Percentiles rank a stretch among this genome's conserved stretches.
These are phyloP conservation scores for Gasterosteus aculeatus DNA, from an alignment of 2,113 vertebrate genomes.

Conservation along the genomic window DNA sequence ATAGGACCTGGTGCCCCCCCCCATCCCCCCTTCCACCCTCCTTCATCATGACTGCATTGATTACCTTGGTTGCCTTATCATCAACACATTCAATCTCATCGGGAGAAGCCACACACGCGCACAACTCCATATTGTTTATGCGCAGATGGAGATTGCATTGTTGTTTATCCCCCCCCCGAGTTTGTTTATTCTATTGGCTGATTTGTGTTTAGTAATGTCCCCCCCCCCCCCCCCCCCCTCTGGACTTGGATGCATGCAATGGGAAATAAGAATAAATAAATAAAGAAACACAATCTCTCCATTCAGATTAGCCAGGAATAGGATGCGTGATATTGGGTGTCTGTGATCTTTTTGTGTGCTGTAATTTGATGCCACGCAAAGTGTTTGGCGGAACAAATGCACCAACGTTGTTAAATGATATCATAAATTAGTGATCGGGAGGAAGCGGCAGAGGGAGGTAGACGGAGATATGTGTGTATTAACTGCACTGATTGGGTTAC, in stretches of 20 bases:
- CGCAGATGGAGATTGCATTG: constrained; percentile 71
- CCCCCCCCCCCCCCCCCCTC: constrained; percentile 20
- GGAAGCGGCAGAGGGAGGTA: constrained; percentile 38
- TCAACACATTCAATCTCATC: constrained; percentile 70
- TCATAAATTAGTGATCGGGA: constrained; percentile 77
- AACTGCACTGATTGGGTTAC: constrained; percentile 73
- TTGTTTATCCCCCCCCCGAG: constrained; percentile 65
- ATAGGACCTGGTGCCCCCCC: constrained; percentile 62
- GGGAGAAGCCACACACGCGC: constrained; percentile 44
- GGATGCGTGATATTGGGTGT: constrained; percentile 74
- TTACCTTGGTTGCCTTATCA: constrained; percentile 75
- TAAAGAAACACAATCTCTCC: constrained; percentile 64
- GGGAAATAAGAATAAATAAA: constrained; percentile 55
- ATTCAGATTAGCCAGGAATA: constrained; percentile 68
- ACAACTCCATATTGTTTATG: constrained; percentile 60
- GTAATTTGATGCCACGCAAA: constrained; percentile 70
- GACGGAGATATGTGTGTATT: constrained; percentile 51
- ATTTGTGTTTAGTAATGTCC: constrained; percentile 78
- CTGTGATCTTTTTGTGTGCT: constrained; percentile 72
- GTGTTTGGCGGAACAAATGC: constrained; percentile 76
- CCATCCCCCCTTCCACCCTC: constrained; percentile 24
- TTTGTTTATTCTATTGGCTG: constrained; percentile 75
- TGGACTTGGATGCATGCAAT: constrained; percentile 50
- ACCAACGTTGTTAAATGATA: constrained; percentile 69
- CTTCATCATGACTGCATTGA: constrained; percentile 79